Percentiles rank a stretch among this genome's conserved stretches.
Conservation (phyloP, 2,888 invertebrate genomes). For the Pristionchus maxplancki region DNA sequence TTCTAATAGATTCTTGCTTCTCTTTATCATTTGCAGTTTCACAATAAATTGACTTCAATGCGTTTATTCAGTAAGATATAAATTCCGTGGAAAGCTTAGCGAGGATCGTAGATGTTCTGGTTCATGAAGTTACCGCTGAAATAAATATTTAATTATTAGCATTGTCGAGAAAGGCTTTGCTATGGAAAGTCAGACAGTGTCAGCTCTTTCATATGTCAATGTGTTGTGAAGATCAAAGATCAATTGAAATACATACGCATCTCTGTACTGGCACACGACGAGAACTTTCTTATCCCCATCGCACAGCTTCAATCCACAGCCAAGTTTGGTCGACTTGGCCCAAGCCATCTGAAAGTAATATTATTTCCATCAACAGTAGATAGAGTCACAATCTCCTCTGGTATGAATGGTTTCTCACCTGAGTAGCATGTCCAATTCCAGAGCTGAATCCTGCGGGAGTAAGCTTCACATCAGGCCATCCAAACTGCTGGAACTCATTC, state of each 20-base stretch:
- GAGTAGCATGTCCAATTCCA: slow-evolving; percentile 48
- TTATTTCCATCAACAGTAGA: too few species aligned
- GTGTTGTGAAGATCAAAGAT: neutral
- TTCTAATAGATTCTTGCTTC: too few species aligned
- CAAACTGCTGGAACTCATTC: slow-evolving; percentile 43
- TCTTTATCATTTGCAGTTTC: too few species aligned
- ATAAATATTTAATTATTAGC: too few species aligned
- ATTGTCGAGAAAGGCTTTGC: too few species aligned
- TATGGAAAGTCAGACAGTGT: too few species aligned
- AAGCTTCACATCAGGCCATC: slow-evolving; percentile 33
- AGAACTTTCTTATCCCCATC: slow-evolving; percentile 20
- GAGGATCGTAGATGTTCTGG: neutral
- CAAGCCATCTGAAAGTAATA: slow-evolving; percentile 31
- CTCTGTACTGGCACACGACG: slow-evolving; percentile 26
- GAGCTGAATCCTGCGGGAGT: slow-evolving; percentile 17
- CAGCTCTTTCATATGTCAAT: neutral
- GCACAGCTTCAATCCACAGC: slow-evolving; percentile 29
- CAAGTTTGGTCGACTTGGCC: slow-evolving; percentile 44
- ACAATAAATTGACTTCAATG: too few species aligned
- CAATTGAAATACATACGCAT: slow-evolving; percentile 5
- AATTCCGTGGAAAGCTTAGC: neutral
- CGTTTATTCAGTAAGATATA: too few species aligned
- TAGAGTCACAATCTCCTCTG: too few species aligned
- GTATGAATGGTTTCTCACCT: neutral
- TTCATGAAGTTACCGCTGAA: neutral